Evolutionary conservation across 1,140 invertebrate genomes (phyloP), one percentile per base, ranked within the genome.

Genomic region (Paramacrobiotus metropolitanus): DNA sequence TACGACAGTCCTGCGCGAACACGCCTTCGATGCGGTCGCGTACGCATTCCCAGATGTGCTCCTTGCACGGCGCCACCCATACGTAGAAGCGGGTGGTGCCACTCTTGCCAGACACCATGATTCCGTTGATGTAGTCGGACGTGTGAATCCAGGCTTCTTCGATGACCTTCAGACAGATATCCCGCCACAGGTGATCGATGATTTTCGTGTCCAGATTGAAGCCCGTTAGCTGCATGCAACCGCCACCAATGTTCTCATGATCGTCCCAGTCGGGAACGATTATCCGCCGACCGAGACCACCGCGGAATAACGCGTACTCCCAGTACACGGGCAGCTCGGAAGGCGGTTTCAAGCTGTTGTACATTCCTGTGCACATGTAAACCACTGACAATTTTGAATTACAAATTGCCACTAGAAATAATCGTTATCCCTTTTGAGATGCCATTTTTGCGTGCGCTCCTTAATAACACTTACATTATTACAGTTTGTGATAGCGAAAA

Each of bases 201-300:
- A 24, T 55, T 24, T 55, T 55, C 15, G 48, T 4, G 15, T 55
- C 48, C 48, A 55, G 48, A 24, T 24, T 55, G 48, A 55, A 55
- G 28, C 48, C 48, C 9, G 48, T 55, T 28, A 55, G 48, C 24
- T 55, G 48, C 48, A 55, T 55, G 48, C 48, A 55, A 20, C 48
- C 48, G 24, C 48, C 48, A 24, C 48, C 48, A 28, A 4, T 20
- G 24, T 55, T 55, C 48, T 55, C 48, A 75, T 75, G 65, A 68
- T 75, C 29, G 75, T 83, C 20, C 83, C 83, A 68, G 70, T 82
- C 20, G 73, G 74, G 30, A 76, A 81, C 69, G 81, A 83, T 68
- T 71, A 81, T 66, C 83, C 82, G 0, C 80, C 82, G 0, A 15
- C 48, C 48, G 28, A 55, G 15, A 9, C 48, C 48, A 4, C 48